These are phyloP conservation scores for Peribatodes rhomboidaria DNA, from an alignment of 2,888 invertebrate genomes.

Conservation along the genomic window DNA sequence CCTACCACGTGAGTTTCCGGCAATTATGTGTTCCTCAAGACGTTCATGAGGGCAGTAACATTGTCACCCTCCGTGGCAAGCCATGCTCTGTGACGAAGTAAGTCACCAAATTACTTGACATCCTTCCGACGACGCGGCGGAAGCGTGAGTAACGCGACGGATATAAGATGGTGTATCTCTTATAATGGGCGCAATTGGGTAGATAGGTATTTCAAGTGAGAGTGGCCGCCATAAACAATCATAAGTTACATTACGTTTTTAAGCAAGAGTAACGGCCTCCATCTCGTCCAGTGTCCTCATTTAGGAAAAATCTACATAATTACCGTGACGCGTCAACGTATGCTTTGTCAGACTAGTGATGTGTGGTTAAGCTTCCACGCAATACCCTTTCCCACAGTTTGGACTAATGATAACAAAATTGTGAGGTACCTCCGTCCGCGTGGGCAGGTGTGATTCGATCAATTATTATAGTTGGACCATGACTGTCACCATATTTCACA, in stretches of 20 bases:
- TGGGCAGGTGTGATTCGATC: slow-evolving; percentile 79
- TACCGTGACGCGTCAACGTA: slow-evolving; percentile 45
- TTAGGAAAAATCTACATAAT: slow-evolving; percentile 48
- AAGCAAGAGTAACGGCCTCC: slow-evolving; percentile 49
- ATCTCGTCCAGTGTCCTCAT: slow-evolving; percentile 46
- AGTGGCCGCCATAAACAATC: slow-evolving; percentile 40
- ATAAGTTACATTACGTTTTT: slow-evolving; percentile 47
- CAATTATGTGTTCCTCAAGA: slow-evolving; percentile 81
- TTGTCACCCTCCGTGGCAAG: slow-evolving; percentile 74
- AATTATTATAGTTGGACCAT: slow-evolving; percentile 65
- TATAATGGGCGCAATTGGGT: slow-evolving; percentile 58
- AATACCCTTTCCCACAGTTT: slow-evolving; percentile 65
- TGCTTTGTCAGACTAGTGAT: slow-evolving; percentile 38
- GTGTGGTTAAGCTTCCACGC: slow-evolving; percentile 46
- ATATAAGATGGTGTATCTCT: slow-evolving; percentile 56
- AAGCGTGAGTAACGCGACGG: slow-evolving; percentile 65
- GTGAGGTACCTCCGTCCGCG: slow-evolving; percentile 54
- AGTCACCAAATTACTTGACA: slow-evolving; percentile 68
- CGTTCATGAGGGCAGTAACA: slow-evolving; percentile 69
- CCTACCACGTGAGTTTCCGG: slow-evolving; percentile 80
- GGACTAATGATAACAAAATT: slow-evolving; percentile 66
- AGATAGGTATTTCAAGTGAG: slow-evolving; percentile 51
- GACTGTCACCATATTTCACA: slow-evolving; percentile 67
- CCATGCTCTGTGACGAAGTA: slow-evolving; percentile 78
- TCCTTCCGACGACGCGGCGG: slow-evolving; percentile 75